Evolutionary conservation across 2,113 vertebrate genomes (phyloP), one percentile per base, ranked within the genome.

Genomic region (Bungarus multicinctus): DNA sequence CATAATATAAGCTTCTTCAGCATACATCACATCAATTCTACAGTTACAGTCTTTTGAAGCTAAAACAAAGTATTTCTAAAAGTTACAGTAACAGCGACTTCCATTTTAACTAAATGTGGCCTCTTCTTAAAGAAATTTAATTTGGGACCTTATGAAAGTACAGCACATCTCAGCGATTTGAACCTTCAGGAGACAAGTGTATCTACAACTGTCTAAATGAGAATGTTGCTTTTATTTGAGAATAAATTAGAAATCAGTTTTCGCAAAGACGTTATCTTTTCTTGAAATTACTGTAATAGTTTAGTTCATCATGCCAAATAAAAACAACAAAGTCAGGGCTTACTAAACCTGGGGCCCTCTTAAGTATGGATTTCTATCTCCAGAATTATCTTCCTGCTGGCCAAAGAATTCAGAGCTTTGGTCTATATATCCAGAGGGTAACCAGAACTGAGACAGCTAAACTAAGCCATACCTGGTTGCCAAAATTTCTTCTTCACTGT

Each of bases 391-490:
- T 18, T 43, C 74, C 39, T 81, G 74, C 74, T 81, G 20, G 74
- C 34, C 34, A 81, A 81, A 3, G 43, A 43, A 81, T 81, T 81
- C 16, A 1, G 74, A 43, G 18, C 8, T 1, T 43, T 81, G n/a
- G 74, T 81, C 18, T 81, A 22, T 43, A 39, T 1, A 81, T 39
- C n/a, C 16, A 81, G 69, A 39, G 69, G 5, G 69, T 8, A 39
- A 1, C 69, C 16, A 39, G 34, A 81, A 81, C 6, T 81, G 69
- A 34, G 69, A 81, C 39, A 18, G 69, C 34, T 81, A 81, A 81
- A 39, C n/a, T 39, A 43, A 81, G 10, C 23, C 69, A 0, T 94
- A 97, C 97, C 95, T 96, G 89, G n/a, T 7, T 23, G 43, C 86
- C 34, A 52, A 89, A 0, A 1, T 88, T 64, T 0, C 93, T n/a